These are phyloP conservation scores for Ptiloglossa arizonensis DNA, from an alignment of 1,140 invertebrate species.

Conservation along the genomic window DNA sequence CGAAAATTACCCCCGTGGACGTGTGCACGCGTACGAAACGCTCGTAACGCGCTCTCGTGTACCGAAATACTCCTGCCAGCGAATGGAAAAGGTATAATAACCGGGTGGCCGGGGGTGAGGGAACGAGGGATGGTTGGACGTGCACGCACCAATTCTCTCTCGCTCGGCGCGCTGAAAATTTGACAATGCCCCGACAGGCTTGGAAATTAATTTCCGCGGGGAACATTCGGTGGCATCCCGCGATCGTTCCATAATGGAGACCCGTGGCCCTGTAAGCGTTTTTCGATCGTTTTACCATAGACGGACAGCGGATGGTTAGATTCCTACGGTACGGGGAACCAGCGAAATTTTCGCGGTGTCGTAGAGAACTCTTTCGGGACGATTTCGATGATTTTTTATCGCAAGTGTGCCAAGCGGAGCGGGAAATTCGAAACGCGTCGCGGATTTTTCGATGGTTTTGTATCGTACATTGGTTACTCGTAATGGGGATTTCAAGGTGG, in stretches of 20 bases:
- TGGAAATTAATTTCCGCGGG: constrained; percentile 59
- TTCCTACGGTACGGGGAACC: too few relatives aligned
- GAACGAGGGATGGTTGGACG: too few relatives aligned
- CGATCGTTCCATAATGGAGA: neutral
- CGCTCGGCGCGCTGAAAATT: constrained; percentile 36
- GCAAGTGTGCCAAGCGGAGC: too few relatives aligned
- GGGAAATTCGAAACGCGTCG: too few relatives aligned
- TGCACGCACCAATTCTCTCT: constrained; percentile 3
- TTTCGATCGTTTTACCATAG: too few relatives aligned
- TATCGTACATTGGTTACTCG: too few relatives aligned
- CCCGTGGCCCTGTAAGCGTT: neutral
- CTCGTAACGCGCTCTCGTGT: neutral
- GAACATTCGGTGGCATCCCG: neutral
- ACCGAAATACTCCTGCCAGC: neutral
- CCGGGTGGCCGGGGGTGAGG: neutral
- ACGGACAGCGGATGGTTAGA: too few relatives aligned
- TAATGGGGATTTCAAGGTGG: too few relatives aligned
- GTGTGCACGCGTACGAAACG: neutral
- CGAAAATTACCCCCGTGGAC: constrained; percentile 44
- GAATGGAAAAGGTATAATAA: constrained; percentile 21
- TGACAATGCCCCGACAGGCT: constrained; percentile 23
- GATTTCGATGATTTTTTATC: too few relatives aligned
- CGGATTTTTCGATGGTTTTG: too few relatives aligned
- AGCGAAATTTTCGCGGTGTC: too few relatives aligned
- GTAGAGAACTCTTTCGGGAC: too few relatives aligned